A percentile compares a stretch with the other conserved stretches of the same genome.
Evolutionary conservation across 2,797 vertebrate species (phyloP).

Genomic region (Octomys mimax): DNA sequence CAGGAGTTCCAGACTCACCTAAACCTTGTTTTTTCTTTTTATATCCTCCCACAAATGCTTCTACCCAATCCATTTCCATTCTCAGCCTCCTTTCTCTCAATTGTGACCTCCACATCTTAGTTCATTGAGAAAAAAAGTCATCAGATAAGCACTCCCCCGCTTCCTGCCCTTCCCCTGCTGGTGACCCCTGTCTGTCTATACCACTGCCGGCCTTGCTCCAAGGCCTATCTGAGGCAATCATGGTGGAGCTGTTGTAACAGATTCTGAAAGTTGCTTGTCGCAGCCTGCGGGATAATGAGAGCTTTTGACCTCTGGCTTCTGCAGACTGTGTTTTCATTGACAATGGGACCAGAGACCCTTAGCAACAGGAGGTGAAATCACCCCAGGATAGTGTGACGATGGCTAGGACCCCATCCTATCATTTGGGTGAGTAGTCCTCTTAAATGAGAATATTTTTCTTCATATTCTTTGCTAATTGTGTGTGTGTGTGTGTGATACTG

Average conservation of each 20-base stretch:
- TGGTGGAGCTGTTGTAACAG: not conserved
- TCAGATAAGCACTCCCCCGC: not conserved
- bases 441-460: not conserved
- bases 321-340: not conserved
- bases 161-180: constrained; percentile 21
- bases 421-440: not conserved
- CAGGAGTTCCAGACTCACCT: not conserved
- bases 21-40: not conserved
- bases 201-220: not conserved
- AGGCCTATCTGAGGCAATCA: not conserved
- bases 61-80: not conserved
- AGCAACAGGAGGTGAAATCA: not conserved
- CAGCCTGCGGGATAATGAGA: not conserved
- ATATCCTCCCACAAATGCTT: not conserved
- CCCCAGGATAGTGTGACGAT: not conserved
- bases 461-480: not conserved
- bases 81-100: not conserved
- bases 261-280: not conserved
- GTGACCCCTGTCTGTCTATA: not conserved
- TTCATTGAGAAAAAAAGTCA: constrained; percentile 59
- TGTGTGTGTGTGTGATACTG: not conserved
- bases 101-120: not conserved
- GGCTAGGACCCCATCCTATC: not conserved
- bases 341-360: not conserved
- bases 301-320: not conserved